phyloP scores from a whole-genome alignment of 1,140 invertebrate genomes.

The Diachasmimorpha longicaudata region DNA sequence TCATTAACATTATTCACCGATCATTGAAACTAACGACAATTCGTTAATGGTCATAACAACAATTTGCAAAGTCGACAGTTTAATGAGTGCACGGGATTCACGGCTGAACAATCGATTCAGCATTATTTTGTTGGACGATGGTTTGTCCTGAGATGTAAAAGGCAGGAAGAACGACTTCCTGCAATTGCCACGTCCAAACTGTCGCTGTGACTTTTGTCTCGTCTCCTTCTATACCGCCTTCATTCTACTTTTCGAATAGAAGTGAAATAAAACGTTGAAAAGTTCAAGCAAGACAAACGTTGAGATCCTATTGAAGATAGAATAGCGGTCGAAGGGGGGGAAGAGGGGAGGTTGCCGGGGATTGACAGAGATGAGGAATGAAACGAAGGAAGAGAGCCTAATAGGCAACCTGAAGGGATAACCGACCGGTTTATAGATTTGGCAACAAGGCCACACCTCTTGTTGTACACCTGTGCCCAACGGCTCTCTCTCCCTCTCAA shows the following conservation, averaged over 20 bases:
- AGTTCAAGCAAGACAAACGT: not conserved
- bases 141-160: constrained; percentile 5
- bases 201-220: constrained; percentile 23
- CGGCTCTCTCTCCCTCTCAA: not conserved
- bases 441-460: not conserved
- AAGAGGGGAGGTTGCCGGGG: too few species aligned
- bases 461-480: not conserved
- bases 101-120: not conserved
- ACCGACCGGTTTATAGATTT: not conserved
- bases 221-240: constrained; percentile 1
- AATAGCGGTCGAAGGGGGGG: not conserved
- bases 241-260: constrained; percentile 14
- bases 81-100: not conserved
- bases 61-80: too few species aligned
- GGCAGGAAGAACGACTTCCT: constrained; percentile 35
- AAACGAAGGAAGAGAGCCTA: not conserved
- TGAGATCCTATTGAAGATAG: not conserved
- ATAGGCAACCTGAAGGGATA: not conserved
- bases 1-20: too few species aligned
- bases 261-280: not conserved
- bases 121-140: not conserved
- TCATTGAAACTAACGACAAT: too few species aligned
- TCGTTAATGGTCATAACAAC: too few species aligned
- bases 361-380: not conserved
- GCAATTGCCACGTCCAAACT: constrained; percentile 32